Conservation (phyloP, 2,113 vertebrate genomes). For the Trogon surrucura region DNA sequence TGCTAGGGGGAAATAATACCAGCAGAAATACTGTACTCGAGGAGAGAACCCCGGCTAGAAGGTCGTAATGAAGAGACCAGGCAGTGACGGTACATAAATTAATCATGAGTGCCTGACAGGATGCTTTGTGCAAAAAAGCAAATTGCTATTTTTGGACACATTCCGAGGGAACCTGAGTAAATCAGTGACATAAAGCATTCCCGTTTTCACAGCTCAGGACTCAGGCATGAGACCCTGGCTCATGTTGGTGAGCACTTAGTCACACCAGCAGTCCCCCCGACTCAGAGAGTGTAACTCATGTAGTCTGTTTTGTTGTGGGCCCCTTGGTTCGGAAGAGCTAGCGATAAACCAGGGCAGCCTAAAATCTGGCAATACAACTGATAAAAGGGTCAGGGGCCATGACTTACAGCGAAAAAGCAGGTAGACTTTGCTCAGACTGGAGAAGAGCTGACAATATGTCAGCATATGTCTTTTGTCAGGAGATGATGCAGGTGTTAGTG, state of each 20-base stretch:
- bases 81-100: not conserved
- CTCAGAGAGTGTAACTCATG: conserved; percentile 8
- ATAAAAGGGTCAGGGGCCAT: not conserved
- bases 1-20: conserved; percentile 2
- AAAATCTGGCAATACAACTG: not conserved
- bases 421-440: not conserved
- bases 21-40: not conserved
- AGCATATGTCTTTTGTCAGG: not conserved
- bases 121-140: conserved; percentile 48
- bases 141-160: conserved; percentile 24
- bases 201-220: conserved; percentile 29
- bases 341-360: not conserved
- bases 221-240: conserved; percentile 25
- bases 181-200: conserved; percentile 57
- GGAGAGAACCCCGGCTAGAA: not conserved
- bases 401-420: not conserved
- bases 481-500: not conserved
- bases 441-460: not conserved
- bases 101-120: conserved; percentile 14
- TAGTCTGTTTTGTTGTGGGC: conserved; percentile 8
- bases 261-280: conserved; percentile 7
- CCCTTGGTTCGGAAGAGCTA: not conserved
- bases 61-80: conserved; percentile 2
- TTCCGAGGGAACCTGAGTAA: conserved; percentile 44
- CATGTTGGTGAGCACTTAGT: conserved; percentile 38